Evolutionary conservation across 2,797 vertebrate species (phyloP), one percentile per base, ranked within the genome.

Genomic region (Kryptopterus vitreolus): DNA sequence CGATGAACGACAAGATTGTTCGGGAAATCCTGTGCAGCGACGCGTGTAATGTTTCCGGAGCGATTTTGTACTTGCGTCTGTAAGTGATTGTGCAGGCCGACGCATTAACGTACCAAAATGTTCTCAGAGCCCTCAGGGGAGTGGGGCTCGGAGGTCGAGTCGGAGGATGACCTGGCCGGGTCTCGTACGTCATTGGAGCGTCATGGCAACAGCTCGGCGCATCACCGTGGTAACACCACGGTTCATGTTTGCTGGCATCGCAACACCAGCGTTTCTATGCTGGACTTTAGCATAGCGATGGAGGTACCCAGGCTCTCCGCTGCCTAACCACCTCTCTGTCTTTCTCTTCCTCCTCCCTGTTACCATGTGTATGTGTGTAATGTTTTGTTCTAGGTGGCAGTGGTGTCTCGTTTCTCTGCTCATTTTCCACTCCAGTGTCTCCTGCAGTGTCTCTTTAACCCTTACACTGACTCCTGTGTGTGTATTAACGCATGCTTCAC

Each of bases 201-300:
- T 92, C 95, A 96, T 85, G 87, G 85, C 74, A 84, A 78, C 75
- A 78, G 53, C 76, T 79, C 81, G 15, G 76, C 78, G 55, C 94
- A 95, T 79, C 96, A 97, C 91, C 97, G 97, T 87, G 97, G 96
- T 92, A 99, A 99, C 95, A 99, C 97, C 85, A 98, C 96, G 92
- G 97, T 97, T 91, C 97, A 99, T 74, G 98, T 99, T 91, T 99
- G 97, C 92, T 99, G 98, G 97, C 98, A 99, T 91, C 95, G 97
- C 91, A 98, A 96, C 93, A 98, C 97, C 94, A 99, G 96, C 73
- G 98, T 98, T 90, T 98, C 97, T 90, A 97, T 98, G 96, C 90
- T 98, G 95, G 98, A 99, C 94, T 98, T 98, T 95, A 98, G 96
- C 92, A 84, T 96, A 90, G 97, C 97, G 20, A 95, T 96, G 91